phyloP scores from a whole-genome alignment of 2,888 invertebrate species.

The Stenichneumon culpator region DNA sequence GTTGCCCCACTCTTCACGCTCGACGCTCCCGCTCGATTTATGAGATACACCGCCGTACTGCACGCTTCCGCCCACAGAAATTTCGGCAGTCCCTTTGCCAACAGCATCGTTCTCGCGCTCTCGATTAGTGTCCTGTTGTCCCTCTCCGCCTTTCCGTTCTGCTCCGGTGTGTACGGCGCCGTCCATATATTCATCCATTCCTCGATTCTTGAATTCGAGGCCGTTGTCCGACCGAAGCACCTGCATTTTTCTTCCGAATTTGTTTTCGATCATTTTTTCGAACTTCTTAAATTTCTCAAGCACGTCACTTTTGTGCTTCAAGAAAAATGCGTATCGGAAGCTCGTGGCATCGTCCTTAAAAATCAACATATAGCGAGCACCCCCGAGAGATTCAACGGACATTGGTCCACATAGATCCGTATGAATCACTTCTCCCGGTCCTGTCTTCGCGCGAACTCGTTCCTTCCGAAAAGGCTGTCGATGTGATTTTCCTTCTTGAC shows the following conservation, averaged over 20 bases:
- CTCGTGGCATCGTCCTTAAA: constrained; percentile 67
- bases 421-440: constrained; percentile 63
- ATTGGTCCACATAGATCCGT: constrained; percentile 67
- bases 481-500: constrained; percentile 60
- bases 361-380: constrained; percentile 57
- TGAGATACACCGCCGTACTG: constrained; percentile 39
- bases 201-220: constrained; percentile 28
- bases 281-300: constrained; percentile 20
- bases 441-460: constrained; percentile 24
- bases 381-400: constrained; percentile 50
- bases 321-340: constrained; percentile 61
- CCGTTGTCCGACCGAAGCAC: constrained; percentile 37
- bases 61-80: constrained; percentile 55
- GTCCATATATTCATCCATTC: constrained; percentile 61
- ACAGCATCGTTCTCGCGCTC: constrained; percentile 67
- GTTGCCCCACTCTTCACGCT: constrained; percentile 37
- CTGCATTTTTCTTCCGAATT: constrained; percentile 18
- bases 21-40: constrained; percentile 47
- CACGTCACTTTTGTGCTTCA: constrained; percentile 64
- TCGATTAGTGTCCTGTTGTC: constrained; percentile 71
- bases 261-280: neutral
- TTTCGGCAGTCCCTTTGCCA: constrained; percentile 57
- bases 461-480: constrained; percentile 40
- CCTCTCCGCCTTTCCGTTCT: constrained; percentile 69
- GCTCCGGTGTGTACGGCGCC: constrained; percentile 67